phyloP scores from a whole-genome alignment of 2,797 vertebrate species.

The Danio albolineatus region DNA sequence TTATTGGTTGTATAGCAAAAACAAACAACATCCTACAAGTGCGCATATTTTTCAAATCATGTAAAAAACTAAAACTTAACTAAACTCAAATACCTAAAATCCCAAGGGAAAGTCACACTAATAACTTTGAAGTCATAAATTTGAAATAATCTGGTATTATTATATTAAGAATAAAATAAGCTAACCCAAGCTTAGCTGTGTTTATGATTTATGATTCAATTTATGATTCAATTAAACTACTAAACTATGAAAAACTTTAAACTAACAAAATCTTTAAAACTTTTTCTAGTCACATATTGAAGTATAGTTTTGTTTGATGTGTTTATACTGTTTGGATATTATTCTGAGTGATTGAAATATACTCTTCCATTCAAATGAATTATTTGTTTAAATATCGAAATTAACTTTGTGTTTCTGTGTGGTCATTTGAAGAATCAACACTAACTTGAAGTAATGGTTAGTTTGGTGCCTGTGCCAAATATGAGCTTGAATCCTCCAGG shows the following conservation, averaged over 20 bases:
- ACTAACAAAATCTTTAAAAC: too few relatives aligned
- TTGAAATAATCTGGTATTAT: background rate
- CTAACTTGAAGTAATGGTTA: slow-evolving; percentile 43
- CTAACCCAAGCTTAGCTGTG: too few relatives aligned
- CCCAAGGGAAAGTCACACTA: too few relatives aligned
- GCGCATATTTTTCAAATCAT: background rate
- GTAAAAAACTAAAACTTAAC: too few relatives aligned
- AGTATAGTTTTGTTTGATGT: too few relatives aligned
- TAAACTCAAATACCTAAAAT: too few relatives aligned
- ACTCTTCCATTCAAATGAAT: too few relatives aligned
- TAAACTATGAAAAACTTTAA: background rate
- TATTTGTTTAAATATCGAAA: background rate
- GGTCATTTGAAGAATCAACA: background rate
- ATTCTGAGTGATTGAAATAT: too few relatives aligned
- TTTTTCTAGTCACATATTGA: too few relatives aligned
- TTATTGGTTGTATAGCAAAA: slow-evolving; percentile 3
- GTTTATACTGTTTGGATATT: too few relatives aligned
- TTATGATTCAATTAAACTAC: background rate
- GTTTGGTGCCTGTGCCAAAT: slow-evolving; percentile 32
- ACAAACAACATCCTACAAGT: background rate
- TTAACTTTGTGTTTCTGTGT: too few relatives aligned
- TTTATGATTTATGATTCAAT: too few relatives aligned
- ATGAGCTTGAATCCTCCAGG: slow-evolving; percentile 9
- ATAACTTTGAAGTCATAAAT: background rate
- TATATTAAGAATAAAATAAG: background rate